A percentile compares a stretch with the other conserved stretches of the same genome.
These are phyloP conservation scores for Apteryx mantelli DNA, from an alignment of 2,113 vertebrate genomes.

Conservation along the genomic window DNA sequence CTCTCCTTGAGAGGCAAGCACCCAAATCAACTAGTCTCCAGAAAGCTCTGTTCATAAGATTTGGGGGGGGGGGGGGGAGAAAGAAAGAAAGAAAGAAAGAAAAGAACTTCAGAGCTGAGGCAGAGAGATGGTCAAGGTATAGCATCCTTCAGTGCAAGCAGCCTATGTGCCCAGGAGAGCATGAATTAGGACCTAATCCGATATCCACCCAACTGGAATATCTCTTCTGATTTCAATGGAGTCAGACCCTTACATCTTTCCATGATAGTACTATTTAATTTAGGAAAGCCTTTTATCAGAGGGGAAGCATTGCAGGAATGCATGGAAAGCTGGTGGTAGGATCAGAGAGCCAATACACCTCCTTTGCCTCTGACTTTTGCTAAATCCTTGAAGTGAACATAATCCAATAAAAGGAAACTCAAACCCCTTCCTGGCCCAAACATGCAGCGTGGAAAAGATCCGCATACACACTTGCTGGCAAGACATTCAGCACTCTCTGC, in stretches of 20 bases:
- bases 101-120: background rate
- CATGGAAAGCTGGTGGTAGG: background rate
- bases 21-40: background rate
- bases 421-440: background rate
- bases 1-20: background rate
- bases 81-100: too few relatives aligned
- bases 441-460: too few relatives aligned
- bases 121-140: background rate
- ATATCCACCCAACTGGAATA: background rate
- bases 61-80: background rate
- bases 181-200: background rate
- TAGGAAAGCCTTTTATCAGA: background rate
- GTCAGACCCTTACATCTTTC: background rate
- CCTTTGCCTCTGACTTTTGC: background rate
- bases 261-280: background rate
- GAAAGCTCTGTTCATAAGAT: background rate
- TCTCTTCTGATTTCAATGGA: background rate
- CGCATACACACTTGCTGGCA: accelerated
- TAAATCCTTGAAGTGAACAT: background rate
- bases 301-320: background rate
- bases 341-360: background rate
- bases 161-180: accelerated
- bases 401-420: background rate
- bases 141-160: background rate
- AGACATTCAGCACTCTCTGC: too few relatives aligned